These are phyloP conservation scores for Oligia latruncula DNA, from an alignment of 2,888 invertebrate genomes.

Conservation along the genomic window DNA sequence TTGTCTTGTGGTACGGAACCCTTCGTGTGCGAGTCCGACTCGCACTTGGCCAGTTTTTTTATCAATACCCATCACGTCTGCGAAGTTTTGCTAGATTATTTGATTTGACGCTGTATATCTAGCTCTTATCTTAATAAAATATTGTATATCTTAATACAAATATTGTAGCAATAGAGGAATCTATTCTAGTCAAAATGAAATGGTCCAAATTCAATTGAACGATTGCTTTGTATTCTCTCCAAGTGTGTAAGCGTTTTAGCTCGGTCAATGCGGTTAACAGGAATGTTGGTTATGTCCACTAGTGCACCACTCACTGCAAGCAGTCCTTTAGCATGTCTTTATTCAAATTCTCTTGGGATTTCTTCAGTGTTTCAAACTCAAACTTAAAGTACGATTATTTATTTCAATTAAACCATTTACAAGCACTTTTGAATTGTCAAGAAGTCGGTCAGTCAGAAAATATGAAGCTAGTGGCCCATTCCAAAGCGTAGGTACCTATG, in stretches of 20 bases:
- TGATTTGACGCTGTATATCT: not conserved
- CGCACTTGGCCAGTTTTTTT: too few relatives aligned
- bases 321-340: slow-evolving; percentile 7
- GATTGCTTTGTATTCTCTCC: slow-evolving; percentile 34
- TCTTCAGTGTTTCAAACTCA: not conserved
- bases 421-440: too few relatives aligned
- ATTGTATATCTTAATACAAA: not conserved
- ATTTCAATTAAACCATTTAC: too few relatives aligned
- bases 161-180: not conserved
- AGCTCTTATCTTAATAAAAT: not conserved
- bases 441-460: too few relatives aligned
- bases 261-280: slow-evolving; percentile 35
- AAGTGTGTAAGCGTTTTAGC: slow-evolving; percentile 22
- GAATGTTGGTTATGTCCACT: slow-evolving; percentile 18
- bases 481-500: too few relatives aligned
- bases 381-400: too few relatives aligned
- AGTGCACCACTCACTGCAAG: not conserved
- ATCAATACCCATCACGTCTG: not conserved
- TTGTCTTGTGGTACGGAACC: too few relatives aligned
- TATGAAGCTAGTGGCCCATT: too few relatives aligned
- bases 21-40: too few relatives aligned
- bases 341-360: not conserved
- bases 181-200: not conserved
- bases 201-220: slow-evolving; percentile 20
- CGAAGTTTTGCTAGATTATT: not conserved